Percentiles rank a stretch among this genome's conserved stretches.
phyloP scores from a whole-genome alignment of 1,140 invertebrate genomes.

The Nasonia longicornis region DNA sequence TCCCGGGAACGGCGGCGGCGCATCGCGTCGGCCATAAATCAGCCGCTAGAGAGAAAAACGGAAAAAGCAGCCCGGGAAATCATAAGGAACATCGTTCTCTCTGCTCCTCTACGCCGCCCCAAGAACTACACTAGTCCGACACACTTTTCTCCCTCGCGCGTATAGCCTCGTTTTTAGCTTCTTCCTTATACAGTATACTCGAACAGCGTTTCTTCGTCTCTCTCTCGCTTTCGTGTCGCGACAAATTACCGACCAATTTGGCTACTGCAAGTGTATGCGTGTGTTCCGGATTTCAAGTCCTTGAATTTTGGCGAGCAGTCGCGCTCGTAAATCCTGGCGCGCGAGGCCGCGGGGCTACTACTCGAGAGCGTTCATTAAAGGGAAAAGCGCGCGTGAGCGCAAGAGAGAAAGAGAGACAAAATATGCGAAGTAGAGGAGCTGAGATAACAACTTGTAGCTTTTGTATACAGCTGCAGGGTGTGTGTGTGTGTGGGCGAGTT shows the following conservation, averaged over 20 bases:
- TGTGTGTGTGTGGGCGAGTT: no score
- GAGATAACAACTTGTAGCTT: constrained; percentile 6
- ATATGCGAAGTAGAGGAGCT: not conserved
- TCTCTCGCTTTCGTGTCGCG: not conserved
- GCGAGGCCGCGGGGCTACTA: not conserved
- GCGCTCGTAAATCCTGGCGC: constrained; percentile 29
- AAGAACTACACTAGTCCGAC: not conserved
- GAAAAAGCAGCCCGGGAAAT: constrained; percentile 36
- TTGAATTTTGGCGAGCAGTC: constrained; percentile 9
- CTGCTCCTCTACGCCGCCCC: not conserved
- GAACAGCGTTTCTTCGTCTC: not conserved
- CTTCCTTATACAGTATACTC: not conserved
- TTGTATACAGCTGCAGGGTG: not conserved
- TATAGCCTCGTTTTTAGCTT: not conserved
- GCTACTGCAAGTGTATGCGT: not conserved
- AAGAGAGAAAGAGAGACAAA: not conserved
- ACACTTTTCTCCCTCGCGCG: not conserved
- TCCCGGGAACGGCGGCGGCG: constrained; percentile 40
- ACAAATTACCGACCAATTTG: constrained; percentile 41
- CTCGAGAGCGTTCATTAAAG: constrained; percentile 29
- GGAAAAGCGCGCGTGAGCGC: not conserved
- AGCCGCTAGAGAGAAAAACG: constrained; percentile 43
- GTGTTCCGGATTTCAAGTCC: not conserved
- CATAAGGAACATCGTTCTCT: constrained; percentile 3
- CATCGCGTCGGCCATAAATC: constrained; percentile 49